A percentile compares a stretch with the other conserved stretches of the same genome.
These are phyloP conservation scores for Pelecanus crispus DNA, from an alignment of 2,113 vertebrate species.

Conservation along the genomic window DNA sequence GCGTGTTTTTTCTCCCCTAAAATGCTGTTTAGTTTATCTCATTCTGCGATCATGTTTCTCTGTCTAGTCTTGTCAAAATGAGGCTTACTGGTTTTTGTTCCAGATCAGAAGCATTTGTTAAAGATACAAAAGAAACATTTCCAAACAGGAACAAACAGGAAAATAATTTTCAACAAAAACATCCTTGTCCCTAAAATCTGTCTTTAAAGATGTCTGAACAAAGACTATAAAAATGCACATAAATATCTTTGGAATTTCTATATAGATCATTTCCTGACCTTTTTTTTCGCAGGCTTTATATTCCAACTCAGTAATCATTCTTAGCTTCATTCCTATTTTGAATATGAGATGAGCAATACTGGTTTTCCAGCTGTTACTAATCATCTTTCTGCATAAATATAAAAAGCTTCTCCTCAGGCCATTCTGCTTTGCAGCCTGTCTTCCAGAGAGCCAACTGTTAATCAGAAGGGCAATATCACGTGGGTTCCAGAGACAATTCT, in stretches of 20 bases:
- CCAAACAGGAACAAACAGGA: background rate
- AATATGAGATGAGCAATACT: background rate
- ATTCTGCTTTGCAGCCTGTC: background rate
- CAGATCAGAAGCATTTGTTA: background rate
- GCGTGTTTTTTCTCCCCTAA: background rate
- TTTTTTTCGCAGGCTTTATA: background rate
- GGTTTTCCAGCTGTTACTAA: conserved; percentile 24
- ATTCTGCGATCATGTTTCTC: background rate
- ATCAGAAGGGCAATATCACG: background rate
- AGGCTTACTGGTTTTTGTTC: background rate
- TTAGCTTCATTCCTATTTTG: background rate
- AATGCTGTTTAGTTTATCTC: background rate
- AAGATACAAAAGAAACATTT: background rate
- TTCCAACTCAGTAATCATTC: background rate
- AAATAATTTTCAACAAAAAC: background rate
- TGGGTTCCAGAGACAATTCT: background rate
- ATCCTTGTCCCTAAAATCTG: background rate
- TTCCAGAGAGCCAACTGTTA: background rate
- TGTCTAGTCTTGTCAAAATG: background rate
- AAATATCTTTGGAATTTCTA: background rate
- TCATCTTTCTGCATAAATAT: background rate
- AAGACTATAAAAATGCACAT: background rate
- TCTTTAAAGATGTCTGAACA: background rate
- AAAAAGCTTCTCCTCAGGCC: background rate
- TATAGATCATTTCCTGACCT: background rate